Conservation (phyloP, 2,888 invertebrate species). For the Euclidia mi region DNA sequence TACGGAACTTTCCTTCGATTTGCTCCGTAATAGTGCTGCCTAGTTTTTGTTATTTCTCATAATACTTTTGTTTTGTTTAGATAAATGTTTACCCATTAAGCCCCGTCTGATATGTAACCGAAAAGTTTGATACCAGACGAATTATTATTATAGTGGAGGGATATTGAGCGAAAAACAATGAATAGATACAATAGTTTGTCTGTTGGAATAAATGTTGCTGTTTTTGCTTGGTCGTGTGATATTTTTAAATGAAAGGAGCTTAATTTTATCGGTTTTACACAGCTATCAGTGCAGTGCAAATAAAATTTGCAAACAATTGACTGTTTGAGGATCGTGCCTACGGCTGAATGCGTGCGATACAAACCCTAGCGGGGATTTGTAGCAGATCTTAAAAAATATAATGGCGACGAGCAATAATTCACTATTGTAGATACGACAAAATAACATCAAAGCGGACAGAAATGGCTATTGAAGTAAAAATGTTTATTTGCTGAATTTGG, state of each 20-base stretch:
- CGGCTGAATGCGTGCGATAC: constrained; percentile 72
- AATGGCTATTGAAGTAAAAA: too few species aligned
- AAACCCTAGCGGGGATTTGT: constrained; percentile 65
- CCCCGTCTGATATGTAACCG: constrained; percentile 37
- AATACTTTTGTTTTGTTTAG: constrained; percentile 60
- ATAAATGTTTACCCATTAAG: constrained; percentile 50
- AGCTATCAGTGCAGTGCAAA: constrained; percentile 58
- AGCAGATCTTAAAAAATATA: constrained; percentile 62
- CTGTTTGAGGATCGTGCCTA: constrained; percentile 80
- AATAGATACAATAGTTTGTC: constrained; percentile 8
- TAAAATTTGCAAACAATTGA: constrained; percentile 68
- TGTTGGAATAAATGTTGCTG: constrained; percentile 14
- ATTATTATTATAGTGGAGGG: constrained; percentile 26
- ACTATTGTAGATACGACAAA: constrained; percentile 2
- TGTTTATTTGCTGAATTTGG: too few species aligned
- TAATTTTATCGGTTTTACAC: constrained; percentile 48
- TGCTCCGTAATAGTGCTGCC: constrained; percentile 69
- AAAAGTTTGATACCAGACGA: constrained; percentile 38
- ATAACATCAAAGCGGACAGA: not conserved
- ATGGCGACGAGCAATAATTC: constrained; percentile 37
- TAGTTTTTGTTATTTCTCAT: constrained; percentile 72
- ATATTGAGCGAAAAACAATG: constrained; percentile 24
- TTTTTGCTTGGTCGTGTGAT: constrained; percentile 15
- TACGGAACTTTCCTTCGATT: constrained; percentile 82
- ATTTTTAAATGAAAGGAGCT: constrained; percentile 29